Base-by-base conservation (phyloP, 2,113 vertebrate genomes). In the Pterophyllum scalare region DNA sequence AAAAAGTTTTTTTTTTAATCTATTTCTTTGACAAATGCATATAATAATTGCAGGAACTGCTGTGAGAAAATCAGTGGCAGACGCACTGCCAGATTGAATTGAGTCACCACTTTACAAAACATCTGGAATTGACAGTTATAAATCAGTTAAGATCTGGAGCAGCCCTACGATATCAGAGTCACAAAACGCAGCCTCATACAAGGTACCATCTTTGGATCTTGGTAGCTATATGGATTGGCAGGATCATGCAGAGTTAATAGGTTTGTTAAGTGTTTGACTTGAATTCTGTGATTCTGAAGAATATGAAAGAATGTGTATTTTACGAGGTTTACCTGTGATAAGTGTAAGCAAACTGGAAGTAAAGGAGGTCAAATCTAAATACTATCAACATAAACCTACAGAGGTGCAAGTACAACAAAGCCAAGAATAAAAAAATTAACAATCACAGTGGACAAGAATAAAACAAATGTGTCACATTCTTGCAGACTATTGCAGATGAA, bases 41-140 rank as follows among this genome's bases (percentile, higher is more conserved):
- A 88, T 80, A 28, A 77, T 86, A 65, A 86, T 70, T 28, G 43
- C 67, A 77, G 49, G 6, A 28, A 24, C 19, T 62, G 28, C 15
- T 76, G 75, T 60, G 20, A 4, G 20, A 74, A 64, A 31, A 22
- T 76, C 24, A 12, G 38, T 64, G 57, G 61, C 67, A 82, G 56
- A 54, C 15, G 2, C 26, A 72, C 19, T 38, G 2, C 13, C 54
- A 14, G 46, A 31, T 20, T 54, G 59, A 70, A 62, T 31, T 74
- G 40, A 72, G 35, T 75, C 52, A 11, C 24, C 40, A 40, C 72
- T 38, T 60, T 22, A 58, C 65, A 83, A 26, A 72, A 65, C 52
- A 65, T n/a, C 72, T 65, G 72, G 54, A 59, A 58, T 2, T 28
- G 49, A 40, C 56, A 31, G n/a, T 20, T 15, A n/a, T 14, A 49